These are phyloP conservation scores for Myathropa florea DNA, from an alignment of 2,888 invertebrate genomes.

Conservation along the genomic window DNA sequence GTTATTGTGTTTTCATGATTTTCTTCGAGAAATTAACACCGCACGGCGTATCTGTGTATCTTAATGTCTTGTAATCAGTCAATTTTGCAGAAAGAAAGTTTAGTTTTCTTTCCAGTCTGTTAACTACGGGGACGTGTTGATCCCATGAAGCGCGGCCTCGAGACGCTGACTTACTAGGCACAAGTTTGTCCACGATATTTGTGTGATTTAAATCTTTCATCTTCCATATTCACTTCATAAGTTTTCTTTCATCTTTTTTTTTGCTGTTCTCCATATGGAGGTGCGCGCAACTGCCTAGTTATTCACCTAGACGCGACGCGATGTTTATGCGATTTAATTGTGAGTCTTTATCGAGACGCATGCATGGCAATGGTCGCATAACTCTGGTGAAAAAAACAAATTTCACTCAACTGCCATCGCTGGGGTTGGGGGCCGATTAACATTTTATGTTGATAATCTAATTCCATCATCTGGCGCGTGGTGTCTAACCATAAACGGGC, in stretches of 20 bases:
- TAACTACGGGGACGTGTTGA: slow-evolving; percentile 5
- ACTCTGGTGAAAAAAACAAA: slow-evolving; percentile 24
- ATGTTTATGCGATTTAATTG: slow-evolving; percentile 59
- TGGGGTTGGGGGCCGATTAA: slow-evolving; percentile 32
- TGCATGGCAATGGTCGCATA: slow-evolving; percentile 28
- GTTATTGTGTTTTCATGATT: neutral
- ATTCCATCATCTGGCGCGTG: slow-evolving; percentile 9
- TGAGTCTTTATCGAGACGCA: slow-evolving; percentile 38
- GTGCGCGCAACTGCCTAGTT: neutral
- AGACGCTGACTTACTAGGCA: neutral
- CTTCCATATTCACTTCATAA: neutral
- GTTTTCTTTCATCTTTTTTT: slow-evolving; percentile 10
- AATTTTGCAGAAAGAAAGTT: slow-evolving; percentile 62
- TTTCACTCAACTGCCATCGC: slow-evolving; percentile 43
- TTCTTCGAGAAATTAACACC: neutral
- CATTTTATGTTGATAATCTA: slow-evolving; percentile 39
- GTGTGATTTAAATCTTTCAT: slow-evolving; percentile 47
- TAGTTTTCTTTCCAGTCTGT: slow-evolving; percentile 29
- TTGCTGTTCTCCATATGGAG: no score
- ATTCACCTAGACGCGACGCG: slow-evolving; percentile 1
- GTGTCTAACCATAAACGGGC: neutral
- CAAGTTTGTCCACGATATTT: neutral
- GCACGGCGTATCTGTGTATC: neutral
- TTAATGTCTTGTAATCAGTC: slow-evolving; percentile 32
- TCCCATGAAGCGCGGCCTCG: neutral